These are phyloP conservation scores for Eubucco bourcierii DNA, from an alignment of 2,113 vertebrate genomes.

Conservation along the genomic window DNA sequence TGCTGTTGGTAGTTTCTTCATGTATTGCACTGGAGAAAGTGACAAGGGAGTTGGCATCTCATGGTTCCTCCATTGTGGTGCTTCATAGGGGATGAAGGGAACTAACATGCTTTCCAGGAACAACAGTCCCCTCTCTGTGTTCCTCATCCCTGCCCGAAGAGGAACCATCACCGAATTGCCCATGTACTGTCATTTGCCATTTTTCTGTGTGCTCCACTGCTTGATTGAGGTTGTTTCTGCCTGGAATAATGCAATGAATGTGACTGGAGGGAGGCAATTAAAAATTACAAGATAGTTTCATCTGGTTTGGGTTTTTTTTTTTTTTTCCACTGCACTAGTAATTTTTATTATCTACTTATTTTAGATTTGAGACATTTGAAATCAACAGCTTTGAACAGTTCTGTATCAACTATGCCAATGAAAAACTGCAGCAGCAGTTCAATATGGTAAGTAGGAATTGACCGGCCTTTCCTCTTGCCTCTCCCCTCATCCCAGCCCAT, in stretches of 20 bases:
- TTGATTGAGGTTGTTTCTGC: neutral
- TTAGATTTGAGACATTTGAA: constrained; percentile 97
- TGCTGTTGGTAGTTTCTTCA: neutral
- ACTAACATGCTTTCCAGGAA: neutral
- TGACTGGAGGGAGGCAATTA: neutral
- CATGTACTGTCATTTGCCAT: neutral
- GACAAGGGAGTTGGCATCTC: neutral
- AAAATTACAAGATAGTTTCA: neutral
- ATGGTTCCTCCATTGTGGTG: neutral
- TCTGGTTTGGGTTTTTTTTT: neutral
- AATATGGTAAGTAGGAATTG: constrained; percentile 91
- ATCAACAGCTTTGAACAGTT: constrained; percentile 99
- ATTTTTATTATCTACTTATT: constrained; percentile 54
- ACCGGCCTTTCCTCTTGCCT: constrained; percentile 41
- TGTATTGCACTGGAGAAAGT: neutral
- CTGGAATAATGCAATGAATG: neutral
- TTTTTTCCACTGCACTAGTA: neutral
- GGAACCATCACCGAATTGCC: neutral
- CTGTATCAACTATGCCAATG: constrained; percentile 99
- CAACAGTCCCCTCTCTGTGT: neutral
- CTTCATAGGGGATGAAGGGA: neutral
- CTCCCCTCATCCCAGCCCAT: constrained; percentile 22
- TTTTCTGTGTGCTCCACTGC: neutral
- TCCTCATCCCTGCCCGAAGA: neutral
- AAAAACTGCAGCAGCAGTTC: constrained; percentile 98